phyloP scores from a whole-genome alignment of 2,888 invertebrate species.

The Barypeithes pellucidus region DNA sequence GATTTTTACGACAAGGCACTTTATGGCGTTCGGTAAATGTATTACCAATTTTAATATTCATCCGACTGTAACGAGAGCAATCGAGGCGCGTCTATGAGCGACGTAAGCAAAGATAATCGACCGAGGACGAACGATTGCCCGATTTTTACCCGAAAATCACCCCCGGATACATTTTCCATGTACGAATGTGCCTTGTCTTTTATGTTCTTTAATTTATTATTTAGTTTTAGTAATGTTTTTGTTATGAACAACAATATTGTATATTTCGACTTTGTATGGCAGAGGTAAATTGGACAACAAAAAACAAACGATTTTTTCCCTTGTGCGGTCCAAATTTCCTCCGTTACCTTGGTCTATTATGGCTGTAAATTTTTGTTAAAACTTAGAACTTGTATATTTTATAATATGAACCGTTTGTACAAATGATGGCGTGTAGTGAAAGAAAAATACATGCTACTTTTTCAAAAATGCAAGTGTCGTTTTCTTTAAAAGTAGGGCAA shows the following conservation, averaged over 20 bases:
- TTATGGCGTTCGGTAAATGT: too few species aligned
- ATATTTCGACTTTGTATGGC: neutral
- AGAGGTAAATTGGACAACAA: neutral
- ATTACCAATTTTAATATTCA: too few species aligned
- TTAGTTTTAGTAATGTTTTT: neutral
- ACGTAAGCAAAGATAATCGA: too few species aligned
- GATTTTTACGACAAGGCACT: neutral
- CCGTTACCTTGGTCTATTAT: neutral
- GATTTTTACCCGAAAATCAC: too few species aligned
- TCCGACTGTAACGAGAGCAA: too few species aligned
- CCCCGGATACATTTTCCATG: too few species aligned
- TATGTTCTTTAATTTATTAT: conserved; percentile 16
- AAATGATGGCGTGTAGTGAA: neutral
- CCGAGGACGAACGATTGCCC: too few species aligned
- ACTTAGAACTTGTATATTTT: neutral
- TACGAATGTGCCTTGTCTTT: too few species aligned
- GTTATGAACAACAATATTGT: neutral
- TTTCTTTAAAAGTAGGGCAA: neutral
- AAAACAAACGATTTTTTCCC: neutral
- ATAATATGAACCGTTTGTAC: neutral
- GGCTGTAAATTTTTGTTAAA: conserved; percentile 19
- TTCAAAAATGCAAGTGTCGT: neutral
- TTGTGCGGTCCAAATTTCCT: neutral
- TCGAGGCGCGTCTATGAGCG: too few species aligned
- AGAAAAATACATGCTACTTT: neutral